Evolutionary conservation across 2,797 vertebrate genomes (phyloP).

Genomic region (Macroramphosus scolopax): DNA sequence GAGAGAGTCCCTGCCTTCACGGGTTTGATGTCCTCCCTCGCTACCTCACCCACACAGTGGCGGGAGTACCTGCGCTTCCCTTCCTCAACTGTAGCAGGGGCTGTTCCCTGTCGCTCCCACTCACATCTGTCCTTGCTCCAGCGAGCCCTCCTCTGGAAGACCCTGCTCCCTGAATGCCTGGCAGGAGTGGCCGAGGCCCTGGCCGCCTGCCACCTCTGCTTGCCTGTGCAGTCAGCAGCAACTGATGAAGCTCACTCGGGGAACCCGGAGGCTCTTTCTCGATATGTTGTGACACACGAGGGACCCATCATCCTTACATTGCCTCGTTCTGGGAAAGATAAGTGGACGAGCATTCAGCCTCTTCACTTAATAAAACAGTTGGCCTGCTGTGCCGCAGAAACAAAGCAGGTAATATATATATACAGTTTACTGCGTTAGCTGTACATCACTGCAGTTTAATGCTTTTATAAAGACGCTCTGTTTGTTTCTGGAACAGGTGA

Average conservation of each 20-base stretch:
- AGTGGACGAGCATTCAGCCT: slow-evolving; percentile 64
- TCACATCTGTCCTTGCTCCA: slow-evolving; percentile 79
- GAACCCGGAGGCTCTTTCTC: slow-evolving; percentile 48
- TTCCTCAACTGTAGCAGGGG: slow-evolving; percentile 72
- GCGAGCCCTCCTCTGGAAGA: slow-evolving; percentile 84
- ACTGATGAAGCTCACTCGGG: slow-evolving; percentile 31
- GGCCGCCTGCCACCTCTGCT: slow-evolving; percentile 69
- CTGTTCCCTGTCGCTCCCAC: slow-evolving; percentile 71
- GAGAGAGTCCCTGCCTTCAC: slow-evolving; percentile 77
- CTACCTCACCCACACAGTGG: slow-evolving; percentile 72
- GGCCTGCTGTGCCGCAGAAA: slow-evolving; percentile 45
- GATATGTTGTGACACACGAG: slow-evolving; percentile 53
- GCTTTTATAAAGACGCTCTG: slow-evolving; percentile 7
- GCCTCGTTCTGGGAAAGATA: slow-evolving; percentile 47
- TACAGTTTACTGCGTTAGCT: too few relatives aligned
- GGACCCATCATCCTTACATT: slow-evolving; percentile 76
- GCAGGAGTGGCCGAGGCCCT: slow-evolving; percentile 67
- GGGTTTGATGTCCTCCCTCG: slow-evolving; percentile 78
- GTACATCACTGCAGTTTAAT: slow-evolving; percentile 2
- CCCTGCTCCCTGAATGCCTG: slow-evolving; percentile 72
- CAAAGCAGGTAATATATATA: slow-evolving; percentile 60
- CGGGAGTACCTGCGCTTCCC: slow-evolving; percentile 79
- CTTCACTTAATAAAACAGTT: slow-evolving; percentile 72
- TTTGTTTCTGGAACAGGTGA: slow-evolving; percentile 63
- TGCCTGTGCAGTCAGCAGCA: slow-evolving; percentile 16